These are phyloP conservation scores for Peromyscus californicus DNA, from an alignment of 2,113 vertebrate genomes.

Conservation along the genomic window DNA sequence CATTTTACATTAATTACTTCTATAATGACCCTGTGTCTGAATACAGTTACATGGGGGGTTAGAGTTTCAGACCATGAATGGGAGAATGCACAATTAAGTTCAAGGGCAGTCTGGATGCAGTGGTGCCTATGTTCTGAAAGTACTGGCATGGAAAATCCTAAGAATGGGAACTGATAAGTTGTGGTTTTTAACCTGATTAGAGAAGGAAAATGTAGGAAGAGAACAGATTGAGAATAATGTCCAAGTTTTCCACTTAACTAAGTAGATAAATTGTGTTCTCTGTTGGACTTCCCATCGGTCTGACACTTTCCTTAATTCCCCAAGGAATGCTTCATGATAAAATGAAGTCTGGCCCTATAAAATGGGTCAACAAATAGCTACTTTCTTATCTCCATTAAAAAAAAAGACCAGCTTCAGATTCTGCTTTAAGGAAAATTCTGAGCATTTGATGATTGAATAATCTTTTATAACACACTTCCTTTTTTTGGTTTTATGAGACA, in stretches of 20 bases:
- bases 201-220: background rate
- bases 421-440: background rate
- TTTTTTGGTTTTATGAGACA: background rate
- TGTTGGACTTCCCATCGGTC: background rate
- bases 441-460: background rate
- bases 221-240: background rate
- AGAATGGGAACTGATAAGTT: background rate
- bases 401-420: background rate
- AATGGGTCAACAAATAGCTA: background rate
- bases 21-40: background rate
- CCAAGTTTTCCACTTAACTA: background rate
- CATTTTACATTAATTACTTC: constrained; percentile 4
- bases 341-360: background rate
- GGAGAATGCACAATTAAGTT: background rate
- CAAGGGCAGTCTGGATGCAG: background rate
- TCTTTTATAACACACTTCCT: background rate
- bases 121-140: background rate
- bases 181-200: background rate
- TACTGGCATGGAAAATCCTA: background rate
- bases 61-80: background rate
- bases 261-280: background rate
- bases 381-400: background rate
- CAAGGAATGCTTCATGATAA: background rate
- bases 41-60: background rate
- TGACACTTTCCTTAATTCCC: background rate